Percentiles rank a stretch among this genome's conserved stretches.
Conservation (phyloP, 2,797 vertebrate species). For the Melopsittacus undulatus region DNA sequence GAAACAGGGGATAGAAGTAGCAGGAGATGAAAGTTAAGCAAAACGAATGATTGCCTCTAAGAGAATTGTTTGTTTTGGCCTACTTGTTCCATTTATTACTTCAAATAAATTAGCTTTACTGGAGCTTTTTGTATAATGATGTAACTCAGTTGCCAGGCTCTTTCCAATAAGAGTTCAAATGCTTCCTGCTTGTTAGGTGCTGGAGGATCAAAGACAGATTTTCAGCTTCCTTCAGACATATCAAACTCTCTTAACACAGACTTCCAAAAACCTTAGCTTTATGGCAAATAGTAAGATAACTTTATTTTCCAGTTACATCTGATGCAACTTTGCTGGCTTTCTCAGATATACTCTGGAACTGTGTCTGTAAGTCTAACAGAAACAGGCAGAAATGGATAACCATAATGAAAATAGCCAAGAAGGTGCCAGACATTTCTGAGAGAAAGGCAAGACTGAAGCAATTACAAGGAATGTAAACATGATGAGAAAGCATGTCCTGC, state of each 20-base stretch:
- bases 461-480: not conserved
- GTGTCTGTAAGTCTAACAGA: not conserved
- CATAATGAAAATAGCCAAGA: not conserved
- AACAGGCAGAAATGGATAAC: not conserved
- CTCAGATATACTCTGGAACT: not conserved
- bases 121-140: not conserved
- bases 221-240: not conserved
- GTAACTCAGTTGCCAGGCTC: not conserved
- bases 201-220: not conserved
- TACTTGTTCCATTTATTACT: not conserved
- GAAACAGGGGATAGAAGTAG: not conserved
- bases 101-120: not conserved
- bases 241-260: not conserved
- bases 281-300: not conserved
- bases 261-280: not conserved
- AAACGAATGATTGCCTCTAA: not conserved
- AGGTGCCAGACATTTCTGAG: not conserved
- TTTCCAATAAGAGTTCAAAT: not conserved
- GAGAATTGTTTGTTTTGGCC: not conserved
- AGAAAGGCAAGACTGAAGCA: not conserved
- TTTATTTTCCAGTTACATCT: not conserved
- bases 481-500: not conserved
- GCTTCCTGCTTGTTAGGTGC: too few species aligned
- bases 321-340: not conserved
- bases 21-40: not conserved